Base-by-base conservation (phyloP, 2,888 invertebrate species). In the Stenichneumon culpator region DNA sequence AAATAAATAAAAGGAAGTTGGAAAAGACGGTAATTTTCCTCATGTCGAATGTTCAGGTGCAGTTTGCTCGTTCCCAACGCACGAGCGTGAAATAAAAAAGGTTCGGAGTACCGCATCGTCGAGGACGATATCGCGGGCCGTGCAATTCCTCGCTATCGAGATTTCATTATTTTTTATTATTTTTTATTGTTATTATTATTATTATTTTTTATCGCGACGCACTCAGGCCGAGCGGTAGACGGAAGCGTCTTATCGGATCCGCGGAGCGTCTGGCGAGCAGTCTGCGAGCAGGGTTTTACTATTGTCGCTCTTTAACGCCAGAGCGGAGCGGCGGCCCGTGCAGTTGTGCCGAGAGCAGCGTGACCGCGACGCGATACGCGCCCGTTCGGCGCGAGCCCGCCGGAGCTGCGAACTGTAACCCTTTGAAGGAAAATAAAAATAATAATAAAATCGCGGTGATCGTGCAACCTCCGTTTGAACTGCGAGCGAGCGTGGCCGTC, bases 251-350 rank as follows among this genome's bases (percentile, higher is more conserved):
- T 73, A 44, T 73, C 73, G 36, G 36, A 39, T 54, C 57, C 44
- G 19, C 50, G 39, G 39, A 36, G 19, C 70, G 79, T 79, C 69
- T 63, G 69, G 22, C 39, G 52, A 70, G 36, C 36, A 25, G 79
- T 79, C 50, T 79, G 79, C 36, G 50, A 72, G 47, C 65, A 36
- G 25, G 39, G 39, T 39, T 39, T 79, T 72, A 72, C 47, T 65
- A 72, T 50, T 72, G 54, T 79, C 63, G 54, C 16, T 69, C 2
- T 77, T 36, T 60, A 79, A 54, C 54, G 19, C 19, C 19, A n/a
- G n/a, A 19, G 19, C 32, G n/a, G 19, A 52, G 52, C 54, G 54
- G 39, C 39, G 39, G 11, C 11, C 39, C 9, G 54, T 52, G 19
- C n/a, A 52, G 52, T 54, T 22, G 54, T 22, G 39, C 6, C 19